Percentiles rank a stretch among this genome's conserved stretches.
Evolutionary conservation across 2,888 invertebrate species (phyloP).

Genomic region (Acleris sparsana): DNA sequence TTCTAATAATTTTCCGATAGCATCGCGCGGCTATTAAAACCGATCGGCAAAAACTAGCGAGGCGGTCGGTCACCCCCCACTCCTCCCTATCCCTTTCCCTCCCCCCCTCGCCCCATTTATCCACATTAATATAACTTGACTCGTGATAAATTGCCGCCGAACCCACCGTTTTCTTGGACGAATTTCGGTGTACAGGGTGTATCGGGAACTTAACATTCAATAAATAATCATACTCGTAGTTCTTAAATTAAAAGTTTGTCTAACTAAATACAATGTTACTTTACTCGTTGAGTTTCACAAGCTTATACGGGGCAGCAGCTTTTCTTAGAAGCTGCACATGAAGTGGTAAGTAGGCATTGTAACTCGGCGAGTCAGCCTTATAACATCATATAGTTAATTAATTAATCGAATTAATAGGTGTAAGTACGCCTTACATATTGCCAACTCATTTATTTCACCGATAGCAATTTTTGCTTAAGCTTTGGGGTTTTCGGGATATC

Average conservation of each 20-base stretch:
- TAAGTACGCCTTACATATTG: too few relatives aligned
- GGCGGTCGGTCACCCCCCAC: conserved; percentile 44
- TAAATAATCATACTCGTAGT: background rate
- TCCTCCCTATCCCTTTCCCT: conserved; percentile 45
- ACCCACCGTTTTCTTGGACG: conserved; percentile 79
- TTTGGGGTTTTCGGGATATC: too few relatives aligned
- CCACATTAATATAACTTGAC: conserved; percentile 82
- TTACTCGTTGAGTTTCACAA: too few relatives aligned
- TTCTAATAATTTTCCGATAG: conserved; percentile 5
- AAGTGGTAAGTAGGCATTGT: too few relatives aligned
- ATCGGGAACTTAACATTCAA: conserved; percentile 5
- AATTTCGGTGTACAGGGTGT: conserved; percentile 70
- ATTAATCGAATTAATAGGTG: too few relatives aligned
- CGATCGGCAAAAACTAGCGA: conserved; percentile 47
- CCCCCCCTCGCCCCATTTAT: conserved; percentile 64
- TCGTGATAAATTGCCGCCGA: conserved; percentile 80
- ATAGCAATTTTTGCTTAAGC: too few relatives aligned
- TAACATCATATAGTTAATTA: too few relatives aligned
- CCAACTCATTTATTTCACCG: too few relatives aligned
- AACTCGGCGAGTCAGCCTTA: too few relatives aligned
- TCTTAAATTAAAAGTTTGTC: background rate
- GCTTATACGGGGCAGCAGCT: too few relatives aligned
- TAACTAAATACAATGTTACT: background rate
- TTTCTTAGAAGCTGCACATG: too few relatives aligned
- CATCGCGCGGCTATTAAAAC: conserved; percentile 42